phyloP scores from a whole-genome alignment of 1,140 invertebrate genomes.

The Pseudomyrmex gracilis region DNA sequence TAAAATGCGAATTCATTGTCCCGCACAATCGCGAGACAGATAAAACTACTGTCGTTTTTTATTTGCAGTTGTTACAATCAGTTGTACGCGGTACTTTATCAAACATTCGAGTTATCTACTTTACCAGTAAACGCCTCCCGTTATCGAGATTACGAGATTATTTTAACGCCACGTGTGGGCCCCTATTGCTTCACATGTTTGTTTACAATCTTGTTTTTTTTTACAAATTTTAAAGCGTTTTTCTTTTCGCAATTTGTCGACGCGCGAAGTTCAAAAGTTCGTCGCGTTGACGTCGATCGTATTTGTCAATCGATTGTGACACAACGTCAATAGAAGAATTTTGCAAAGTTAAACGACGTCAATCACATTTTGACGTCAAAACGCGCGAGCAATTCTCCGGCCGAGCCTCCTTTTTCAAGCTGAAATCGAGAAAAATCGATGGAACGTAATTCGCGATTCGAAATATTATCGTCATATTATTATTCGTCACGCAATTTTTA shows the following conservation, averaged over 20 bases:
- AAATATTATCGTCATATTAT: background rate
- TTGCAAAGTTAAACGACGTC: slow-evolving; percentile 34
- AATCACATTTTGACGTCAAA: slow-evolving; percentile 24
- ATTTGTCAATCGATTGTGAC: background rate
- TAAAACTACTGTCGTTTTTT: background rate
- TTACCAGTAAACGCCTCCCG: background rate
- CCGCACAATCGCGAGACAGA: background rate
- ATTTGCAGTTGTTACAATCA: background rate
- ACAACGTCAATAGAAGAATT: slow-evolving; percentile 34
- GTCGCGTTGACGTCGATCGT: slow-evolving; percentile 8
- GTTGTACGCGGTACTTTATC: background rate
- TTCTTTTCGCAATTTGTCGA: background rate
- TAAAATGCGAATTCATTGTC: background rate
- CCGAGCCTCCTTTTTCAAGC: background rate
- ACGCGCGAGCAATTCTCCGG: background rate
- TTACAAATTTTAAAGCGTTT: background rate
- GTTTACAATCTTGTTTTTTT: background rate
- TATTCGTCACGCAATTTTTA: background rate
- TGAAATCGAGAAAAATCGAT: background rate
- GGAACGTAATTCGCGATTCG: background rate
- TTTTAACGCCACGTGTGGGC: background rate
- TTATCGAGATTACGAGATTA: slow-evolving; percentile 16
- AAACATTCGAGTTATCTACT: background rate
- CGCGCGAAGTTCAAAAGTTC: background rate
- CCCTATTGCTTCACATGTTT: too few relatives aligned